Base-by-base conservation (phyloP, 1,140 invertebrate species). In the Pemphigus obesinymphae region DNA sequence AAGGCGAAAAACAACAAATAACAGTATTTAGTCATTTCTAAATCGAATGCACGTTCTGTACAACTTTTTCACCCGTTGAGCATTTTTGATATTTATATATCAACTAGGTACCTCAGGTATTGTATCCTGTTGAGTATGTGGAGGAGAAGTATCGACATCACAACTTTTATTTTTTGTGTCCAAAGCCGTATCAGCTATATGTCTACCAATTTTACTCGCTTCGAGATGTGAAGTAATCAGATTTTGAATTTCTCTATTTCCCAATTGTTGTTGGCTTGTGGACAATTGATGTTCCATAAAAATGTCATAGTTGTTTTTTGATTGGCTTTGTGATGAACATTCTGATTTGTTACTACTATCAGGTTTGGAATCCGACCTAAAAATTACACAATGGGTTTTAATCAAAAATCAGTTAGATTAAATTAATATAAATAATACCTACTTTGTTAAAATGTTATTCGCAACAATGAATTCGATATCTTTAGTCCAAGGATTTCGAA, bases 401-500 rank as follows among this genome's bases (percentile, higher is more conserved):
- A 7, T 10, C n/a, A 26, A 53, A 40, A 26, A 61, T 11, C 37
- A 3, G 40, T 40, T 15, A n/a, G 40, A 61, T 37, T 26, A 8
- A 40, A 23, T 55, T 58, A 3, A 20, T 40, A 40, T 53, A 7
- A 68, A 40, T 0, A 63, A 8, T 84, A 88, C 89, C 88, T 89
- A 92, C 88, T 90, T 88, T 83, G 94, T 88, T 45, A 94, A 89
- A 1, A 90, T 92, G 87, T 96, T 96, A 87, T 95, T 95, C 0
- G 94, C 92, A 83, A 96, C 92, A 68, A 97, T 89, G 86, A 93
- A 96, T 85, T 97, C 95, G 82, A 95, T 91, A 85, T 96, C 95
- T 88, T 95, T 96, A 11, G 95, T 96, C 95, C 95, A 96, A 0
- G 95, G 95, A 88, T 96, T 96, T 86, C 91, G 91, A 86, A 97